Evolutionary conservation across 2,113 vertebrate genomes (phyloP).

Genomic region (Oophaga pumilio): DNA sequence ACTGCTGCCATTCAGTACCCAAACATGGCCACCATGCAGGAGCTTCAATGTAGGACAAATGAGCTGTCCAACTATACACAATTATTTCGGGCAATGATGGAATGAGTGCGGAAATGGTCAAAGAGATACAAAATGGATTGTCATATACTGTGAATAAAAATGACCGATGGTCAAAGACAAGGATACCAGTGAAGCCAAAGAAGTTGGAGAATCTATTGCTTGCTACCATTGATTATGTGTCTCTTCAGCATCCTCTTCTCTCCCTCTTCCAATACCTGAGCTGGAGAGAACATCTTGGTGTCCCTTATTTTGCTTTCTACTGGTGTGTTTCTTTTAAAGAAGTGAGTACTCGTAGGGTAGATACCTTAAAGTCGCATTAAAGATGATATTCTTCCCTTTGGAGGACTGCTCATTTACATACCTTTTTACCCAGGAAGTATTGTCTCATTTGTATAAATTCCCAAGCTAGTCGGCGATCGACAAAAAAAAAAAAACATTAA

Average conservation of each 20-base stretch:
- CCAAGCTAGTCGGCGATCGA: too few species aligned
- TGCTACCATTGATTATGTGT: not conserved
- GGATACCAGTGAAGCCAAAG: not conserved
- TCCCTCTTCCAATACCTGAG: not conserved
- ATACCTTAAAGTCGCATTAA: too few species aligned
- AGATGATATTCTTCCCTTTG: too few species aligned
- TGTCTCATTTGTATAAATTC: too few species aligned
- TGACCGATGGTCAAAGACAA: not conserved
- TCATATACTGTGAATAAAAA: not conserved
- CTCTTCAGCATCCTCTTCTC: not conserved
- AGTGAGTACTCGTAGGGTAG: not conserved
- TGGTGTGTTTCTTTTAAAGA: not conserved
- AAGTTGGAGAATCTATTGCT: not conserved
- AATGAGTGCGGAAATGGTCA: conserved; percentile 59
- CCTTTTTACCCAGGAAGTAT: too few species aligned
- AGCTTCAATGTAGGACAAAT: conserved; percentile 72
- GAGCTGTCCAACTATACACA: conserved; percentile 75
- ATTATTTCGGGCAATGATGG: conserved; percentile 78
- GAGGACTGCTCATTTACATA: too few species aligned
- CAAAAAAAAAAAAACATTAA: too few species aligned
- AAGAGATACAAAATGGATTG: not conserved
- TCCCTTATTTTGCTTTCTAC: not conserved
- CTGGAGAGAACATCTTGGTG: not conserved
- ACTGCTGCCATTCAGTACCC: conserved; percentile 80
- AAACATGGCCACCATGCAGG: conserved; percentile 64